Evolutionary conservation across 2,888 invertebrate genomes (phyloP).

Genomic region (Drosophila yooni): DNA sequence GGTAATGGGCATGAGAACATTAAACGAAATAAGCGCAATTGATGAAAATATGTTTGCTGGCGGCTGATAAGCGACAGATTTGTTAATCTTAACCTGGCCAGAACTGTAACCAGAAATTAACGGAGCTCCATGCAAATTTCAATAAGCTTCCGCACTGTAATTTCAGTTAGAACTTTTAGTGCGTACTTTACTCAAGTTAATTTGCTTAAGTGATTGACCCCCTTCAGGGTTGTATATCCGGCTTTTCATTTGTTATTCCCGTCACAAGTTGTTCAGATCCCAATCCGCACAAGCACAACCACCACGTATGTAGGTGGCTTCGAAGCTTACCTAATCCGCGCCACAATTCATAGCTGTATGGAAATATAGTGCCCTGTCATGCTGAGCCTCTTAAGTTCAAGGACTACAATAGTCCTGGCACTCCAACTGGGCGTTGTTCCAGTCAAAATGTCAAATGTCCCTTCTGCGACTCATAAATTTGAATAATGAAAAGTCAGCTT

Average conservation of each 20-base stretch:
- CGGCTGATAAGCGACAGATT: slow-evolving; percentile 53
- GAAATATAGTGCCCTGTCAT: slow-evolving; percentile 47
- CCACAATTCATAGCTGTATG: slow-evolving; percentile 18
- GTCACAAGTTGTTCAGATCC: slow-evolving; percentile 7
- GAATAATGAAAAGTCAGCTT: slow-evolving; percentile 54
- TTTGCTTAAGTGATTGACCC: slow-evolving; percentile 53
- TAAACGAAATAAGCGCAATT: slow-evolving; percentile 29
- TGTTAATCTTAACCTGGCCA: slow-evolving; percentile 17
- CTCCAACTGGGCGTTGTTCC: slow-evolving; percentile 45
- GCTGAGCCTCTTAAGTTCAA: slow-evolving; percentile 57
- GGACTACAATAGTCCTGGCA: slow-evolving; percentile 41
- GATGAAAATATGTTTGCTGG: slow-evolving; percentile 43
- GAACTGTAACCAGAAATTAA: slow-evolving; percentile 23
- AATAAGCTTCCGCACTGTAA: slow-evolving; percentile 30
- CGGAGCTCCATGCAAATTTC: slow-evolving; percentile 30
- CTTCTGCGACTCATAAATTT: slow-evolving; percentile 35
- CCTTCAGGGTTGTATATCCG: slow-evolving; percentile 21
- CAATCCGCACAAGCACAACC: background rate
- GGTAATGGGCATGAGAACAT: slow-evolving; percentile 22
- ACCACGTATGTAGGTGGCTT: background rate
- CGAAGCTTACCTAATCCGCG: slow-evolving; percentile 15
- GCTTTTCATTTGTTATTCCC: slow-evolving; percentile 44
- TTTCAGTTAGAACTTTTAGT: slow-evolving; percentile 10
- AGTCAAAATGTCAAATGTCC: slow-evolving; percentile 38
- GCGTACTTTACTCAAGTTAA: slow-evolving; percentile 35